Percentiles rank a stretch among this genome's conserved stretches.
Conservation (phyloP, 1,140 invertebrate genomes). For the Ceratina japonica region DNA sequence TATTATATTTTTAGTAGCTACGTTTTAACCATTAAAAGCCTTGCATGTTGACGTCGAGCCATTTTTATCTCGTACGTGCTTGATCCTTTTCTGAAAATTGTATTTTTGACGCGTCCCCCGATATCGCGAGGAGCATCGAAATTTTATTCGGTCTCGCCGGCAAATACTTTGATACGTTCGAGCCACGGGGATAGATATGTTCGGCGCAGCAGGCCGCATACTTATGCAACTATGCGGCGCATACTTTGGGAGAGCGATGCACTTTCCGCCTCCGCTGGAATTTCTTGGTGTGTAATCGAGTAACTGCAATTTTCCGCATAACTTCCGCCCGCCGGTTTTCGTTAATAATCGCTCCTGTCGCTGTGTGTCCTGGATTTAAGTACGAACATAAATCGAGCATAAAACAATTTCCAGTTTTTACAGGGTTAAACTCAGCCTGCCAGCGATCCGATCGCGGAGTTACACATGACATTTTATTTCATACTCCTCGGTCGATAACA, state of each 20-base stretch:
- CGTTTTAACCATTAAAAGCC: not conserved
- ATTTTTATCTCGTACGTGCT: not conserved
- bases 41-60: not conserved
- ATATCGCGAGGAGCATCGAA: not conserved
- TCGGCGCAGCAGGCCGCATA: constrained; percentile 38
- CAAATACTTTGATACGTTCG: constrained; percentile 60
- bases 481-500: too few species aligned
- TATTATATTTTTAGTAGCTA: not conserved
- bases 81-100: not conserved
- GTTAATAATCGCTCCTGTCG: not conserved
- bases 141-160: constrained; percentile 18
- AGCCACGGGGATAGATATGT: constrained; percentile 24
- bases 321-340: not conserved
- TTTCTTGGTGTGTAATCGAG: constrained; percentile 39
- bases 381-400: too few species aligned
- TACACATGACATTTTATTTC: too few species aligned
- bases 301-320: constrained; percentile 39
- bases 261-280: constrained; percentile 39
- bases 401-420: too few species aligned
- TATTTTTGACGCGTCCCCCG: not conserved
- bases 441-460: too few species aligned
- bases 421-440: too few species aligned
- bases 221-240: constrained; percentile 58
- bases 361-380: too few species aligned
- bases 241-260: constrained; percentile 53